Evolutionary conservation across 1,140 invertebrate genomes (phyloP).

Genomic region (Philotrypesis tridentata): DNA sequence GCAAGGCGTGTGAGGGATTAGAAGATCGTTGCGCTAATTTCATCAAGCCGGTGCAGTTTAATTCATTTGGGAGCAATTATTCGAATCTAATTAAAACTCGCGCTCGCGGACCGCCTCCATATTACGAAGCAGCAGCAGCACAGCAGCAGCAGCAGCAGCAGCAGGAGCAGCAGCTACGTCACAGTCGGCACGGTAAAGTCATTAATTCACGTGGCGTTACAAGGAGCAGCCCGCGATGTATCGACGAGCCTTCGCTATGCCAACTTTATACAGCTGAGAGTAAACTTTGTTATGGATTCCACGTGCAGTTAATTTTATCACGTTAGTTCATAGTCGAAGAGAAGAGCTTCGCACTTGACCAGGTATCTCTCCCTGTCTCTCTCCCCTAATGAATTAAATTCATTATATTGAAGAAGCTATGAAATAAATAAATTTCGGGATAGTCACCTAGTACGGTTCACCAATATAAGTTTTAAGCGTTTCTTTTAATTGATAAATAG

Average conservation of each 20-base stretch:
- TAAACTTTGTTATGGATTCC: constrained; percentile 61
- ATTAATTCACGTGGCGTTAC: constrained; percentile 58
- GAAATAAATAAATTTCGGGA: too few species aligned
- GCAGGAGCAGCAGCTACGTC: neutral
- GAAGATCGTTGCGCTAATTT: constrained; percentile 42
- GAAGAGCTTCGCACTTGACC: neutral
- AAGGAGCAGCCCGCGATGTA: constrained; percentile 51
- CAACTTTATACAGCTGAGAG: constrained; percentile 54
- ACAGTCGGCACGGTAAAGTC: constrained; percentile 48
- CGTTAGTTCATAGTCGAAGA: neutral
- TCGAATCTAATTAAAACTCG: constrained; percentile 66
- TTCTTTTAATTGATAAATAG: too few species aligned
- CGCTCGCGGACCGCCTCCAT: constrained; percentile 19
- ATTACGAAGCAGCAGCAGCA: neutral
- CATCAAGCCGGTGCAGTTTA: constrained; percentile 55
- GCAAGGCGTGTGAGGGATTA: neutral
- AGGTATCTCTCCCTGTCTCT: too few species aligned
- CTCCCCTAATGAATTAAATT: neutral
- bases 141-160: too few species aligned
- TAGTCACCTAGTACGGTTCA: too few species aligned
- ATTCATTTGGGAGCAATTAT: constrained; percentile 57
- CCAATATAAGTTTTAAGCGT: too few species aligned
- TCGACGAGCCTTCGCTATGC: constrained; percentile 54
- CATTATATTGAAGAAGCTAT: neutral
- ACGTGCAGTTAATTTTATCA: constrained; percentile 41